Evolutionary conservation across 2,113 vertebrate genomes (phyloP).

Genomic region (Litocranius walleri): DNA sequence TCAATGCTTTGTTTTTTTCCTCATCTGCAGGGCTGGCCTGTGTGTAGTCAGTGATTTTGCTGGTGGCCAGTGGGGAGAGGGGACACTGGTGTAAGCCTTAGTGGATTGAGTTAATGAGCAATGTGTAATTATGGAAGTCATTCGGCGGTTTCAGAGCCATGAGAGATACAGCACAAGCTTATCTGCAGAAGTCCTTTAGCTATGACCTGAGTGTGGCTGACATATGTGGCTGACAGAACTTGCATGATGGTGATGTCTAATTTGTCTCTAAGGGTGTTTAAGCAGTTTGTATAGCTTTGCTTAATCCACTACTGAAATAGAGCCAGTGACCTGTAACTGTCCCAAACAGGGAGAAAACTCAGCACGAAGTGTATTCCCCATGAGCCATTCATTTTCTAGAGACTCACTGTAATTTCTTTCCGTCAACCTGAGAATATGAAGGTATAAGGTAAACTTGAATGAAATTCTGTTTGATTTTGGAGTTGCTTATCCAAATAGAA

Average conservation of each 20-base stretch:
- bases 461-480: neutral
- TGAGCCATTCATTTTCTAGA: neutral
- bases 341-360: neutral
- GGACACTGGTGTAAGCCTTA: neutral
- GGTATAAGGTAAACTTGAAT: neutral
- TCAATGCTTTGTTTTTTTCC: neutral
- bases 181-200: neutral
- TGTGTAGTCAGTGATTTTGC: neutral
- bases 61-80: neutral
- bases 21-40: neutral
- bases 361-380: neutral
- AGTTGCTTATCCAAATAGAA: neutral
- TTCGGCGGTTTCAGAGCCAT: neutral
- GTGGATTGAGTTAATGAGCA: neutral
- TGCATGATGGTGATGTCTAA: neutral
- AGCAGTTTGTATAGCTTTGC: neutral
- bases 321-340: neutral
- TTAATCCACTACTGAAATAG: neutral
- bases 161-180: neutral
- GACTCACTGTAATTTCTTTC: neutral
- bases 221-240: neutral
- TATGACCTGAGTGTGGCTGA: neutral
- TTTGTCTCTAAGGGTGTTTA: neutral
- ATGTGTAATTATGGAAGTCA: neutral
- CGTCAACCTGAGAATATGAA: slow-evolving; percentile 3